Evolutionary conservation across 2,888 invertebrate genomes (phyloP), one percentile per base, ranked within the genome.

Genomic region (Schizaphis graminum): DNA sequence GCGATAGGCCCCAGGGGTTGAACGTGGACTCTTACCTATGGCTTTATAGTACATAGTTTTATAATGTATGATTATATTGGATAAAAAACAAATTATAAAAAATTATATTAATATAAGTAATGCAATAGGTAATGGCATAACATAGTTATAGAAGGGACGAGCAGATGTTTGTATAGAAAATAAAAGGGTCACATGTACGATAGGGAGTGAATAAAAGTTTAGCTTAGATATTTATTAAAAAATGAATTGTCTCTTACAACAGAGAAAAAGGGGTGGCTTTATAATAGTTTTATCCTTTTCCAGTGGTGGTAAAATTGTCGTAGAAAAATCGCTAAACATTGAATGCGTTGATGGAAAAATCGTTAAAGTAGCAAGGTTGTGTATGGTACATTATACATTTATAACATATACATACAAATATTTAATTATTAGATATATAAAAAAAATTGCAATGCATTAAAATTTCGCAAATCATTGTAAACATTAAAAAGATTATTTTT

Each of bases 111-210:
- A 88, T 92, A 77, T 26, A 53, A n/a, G 53, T 28, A 88, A 92
- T 77, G 35, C 35, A 77, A 77, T 35, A 77, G 77, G 77, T 92
- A 92, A 49, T 49, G 67, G 88, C 61, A 41, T 53, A n/a, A 84
- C 85, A 61, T 28, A 41, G 24, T 61, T 67, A 11, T 85, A 41
- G 56, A 41, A 57, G 44, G 49, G 49, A 90, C 44, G 61, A 57
- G 90, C 93, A 94, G 93, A 94, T 94, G 93, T 94, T 94, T 61
- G n/a, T 90, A 1, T 90, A 49, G 49, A 26, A 53, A 88, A 92
- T 88, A 85, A 90, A 90, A 49, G 93, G 93, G 93, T 94, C 93
- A 86, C 85, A 56, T 57, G 90, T 24, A 35, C 13, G 41, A 94
- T 53, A 41, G 53, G 41, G 93, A 90, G 61, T 21, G 26, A 89